Conservation (phyloP, 2,888 invertebrate species). For the Chouioia cunea region DNA sequence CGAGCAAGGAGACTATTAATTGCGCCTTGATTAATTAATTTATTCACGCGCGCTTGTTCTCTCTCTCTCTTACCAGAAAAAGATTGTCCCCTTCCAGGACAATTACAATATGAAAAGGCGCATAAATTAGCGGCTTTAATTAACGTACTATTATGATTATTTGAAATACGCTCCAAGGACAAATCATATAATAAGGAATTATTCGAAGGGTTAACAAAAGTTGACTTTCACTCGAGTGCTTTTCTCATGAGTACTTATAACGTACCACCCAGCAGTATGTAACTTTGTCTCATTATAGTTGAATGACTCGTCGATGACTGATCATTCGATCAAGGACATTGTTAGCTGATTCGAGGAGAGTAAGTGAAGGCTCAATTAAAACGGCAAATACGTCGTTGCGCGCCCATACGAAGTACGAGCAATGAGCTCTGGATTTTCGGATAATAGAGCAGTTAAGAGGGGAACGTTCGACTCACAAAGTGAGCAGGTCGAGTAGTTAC, state of each 20-base stretch:
- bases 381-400: background rate
- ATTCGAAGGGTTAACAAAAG: constrained; percentile 7
- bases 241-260: constrained; percentile 1
- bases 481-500: background rate
- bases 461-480: background rate
- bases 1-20: constrained; percentile 56
- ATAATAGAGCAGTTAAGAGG: constrained; percentile 29
- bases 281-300: background rate
- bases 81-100: constrained; percentile 52
- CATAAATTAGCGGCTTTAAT: constrained; percentile 67
- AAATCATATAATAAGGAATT: constrained; percentile 47
- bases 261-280: background rate
- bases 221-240: background rate
- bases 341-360: constrained; percentile 3
- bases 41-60: constrained; percentile 54
- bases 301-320: too few species aligned
- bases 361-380: background rate
- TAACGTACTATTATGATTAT: constrained; percentile 68
- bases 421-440: constrained; percentile 23
- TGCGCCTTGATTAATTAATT: constrained; percentile 63
- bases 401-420: background rate
- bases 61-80: constrained; percentile 47
- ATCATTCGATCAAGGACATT: background rate
- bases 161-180: constrained; percentile 34
- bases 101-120: constrained; percentile 69